These are phyloP conservation scores for Machaerirhynchus nigripectus DNA, from an alignment of 2,113 vertebrate genomes.

Conservation along the genomic window DNA sequence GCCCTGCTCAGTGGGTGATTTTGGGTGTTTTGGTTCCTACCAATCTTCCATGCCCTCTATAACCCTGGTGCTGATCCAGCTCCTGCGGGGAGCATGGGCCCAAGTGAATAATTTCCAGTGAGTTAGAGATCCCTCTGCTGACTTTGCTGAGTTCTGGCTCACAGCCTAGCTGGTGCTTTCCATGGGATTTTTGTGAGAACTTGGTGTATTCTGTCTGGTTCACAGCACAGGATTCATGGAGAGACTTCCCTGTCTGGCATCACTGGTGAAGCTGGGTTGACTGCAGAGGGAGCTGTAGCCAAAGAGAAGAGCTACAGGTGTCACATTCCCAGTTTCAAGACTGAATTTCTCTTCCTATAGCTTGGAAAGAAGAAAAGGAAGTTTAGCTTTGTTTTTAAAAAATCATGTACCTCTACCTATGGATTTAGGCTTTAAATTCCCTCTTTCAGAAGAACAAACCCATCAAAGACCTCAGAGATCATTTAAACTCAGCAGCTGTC, in stretches of 20 bases:
- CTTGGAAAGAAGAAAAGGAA: neutral
- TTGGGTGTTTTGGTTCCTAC: neutral
- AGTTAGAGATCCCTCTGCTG: neutral
- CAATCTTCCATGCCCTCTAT: neutral
- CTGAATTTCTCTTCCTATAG: neutral
- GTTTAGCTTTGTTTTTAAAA: neutral
- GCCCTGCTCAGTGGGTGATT: neutral
- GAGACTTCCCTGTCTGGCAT: neutral
- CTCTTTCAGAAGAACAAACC: neutral
- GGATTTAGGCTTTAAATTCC: neutral
- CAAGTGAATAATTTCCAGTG: neutral
- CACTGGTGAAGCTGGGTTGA: neutral
- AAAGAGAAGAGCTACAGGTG: neutral
- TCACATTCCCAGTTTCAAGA: neutral
- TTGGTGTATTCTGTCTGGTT: neutral
- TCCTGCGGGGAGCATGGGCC: neutral
- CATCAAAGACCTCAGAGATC: accelerated
- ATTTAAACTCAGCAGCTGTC: neutral
- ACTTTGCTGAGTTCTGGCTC: neutral
- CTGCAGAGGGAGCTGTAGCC: constrained; percentile 9
- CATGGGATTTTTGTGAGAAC: neutral
- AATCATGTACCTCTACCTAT: neutral
- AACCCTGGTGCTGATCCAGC: neutral
- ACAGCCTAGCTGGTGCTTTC: neutral
- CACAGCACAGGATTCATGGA: neutral